Evolutionary conservation across 2,888 invertebrate genomes (phyloP).

Genomic region (Sarcophaga rosellei): DNA sequence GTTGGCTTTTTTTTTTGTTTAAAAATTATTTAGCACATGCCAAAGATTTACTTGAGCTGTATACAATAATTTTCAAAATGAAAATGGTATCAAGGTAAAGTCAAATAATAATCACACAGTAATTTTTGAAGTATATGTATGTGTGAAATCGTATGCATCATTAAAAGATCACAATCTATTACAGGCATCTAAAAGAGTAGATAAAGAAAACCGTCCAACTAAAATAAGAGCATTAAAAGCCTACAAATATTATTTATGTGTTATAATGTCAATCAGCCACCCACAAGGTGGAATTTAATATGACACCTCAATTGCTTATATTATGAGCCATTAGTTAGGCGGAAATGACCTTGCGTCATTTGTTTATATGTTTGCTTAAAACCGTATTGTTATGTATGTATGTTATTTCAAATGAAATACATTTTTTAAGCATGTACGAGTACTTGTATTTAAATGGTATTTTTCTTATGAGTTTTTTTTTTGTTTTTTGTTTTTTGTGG

Average conservation of each 20-base stretch:
- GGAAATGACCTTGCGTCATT: slow-evolving; percentile 58
- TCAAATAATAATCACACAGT: slow-evolving; percentile 26
- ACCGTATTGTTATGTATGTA: background rate
- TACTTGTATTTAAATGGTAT: background rate
- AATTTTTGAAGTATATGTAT: slow-evolving; percentile 4
- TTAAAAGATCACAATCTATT: background rate
- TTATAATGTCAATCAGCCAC: slow-evolving; percentile 27
- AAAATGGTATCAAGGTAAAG: slow-evolving; percentile 48
- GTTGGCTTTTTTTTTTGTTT: background rate
- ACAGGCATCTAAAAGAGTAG: background rate
- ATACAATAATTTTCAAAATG: background rate
- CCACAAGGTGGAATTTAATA: background rate
- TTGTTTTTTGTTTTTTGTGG: slow-evolving; percentile 12
- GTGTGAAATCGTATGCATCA: background rate
- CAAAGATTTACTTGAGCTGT: slow-evolving; percentile 14
- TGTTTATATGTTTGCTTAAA: background rate
- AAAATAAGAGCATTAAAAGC: slow-evolving; percentile 24
- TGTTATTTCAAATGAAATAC: background rate
- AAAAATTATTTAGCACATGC: background rate
- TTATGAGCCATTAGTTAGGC: slow-evolving; percentile 31
- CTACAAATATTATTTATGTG: background rate
- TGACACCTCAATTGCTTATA: background rate
- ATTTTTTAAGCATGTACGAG: slow-evolving; percentile 12
- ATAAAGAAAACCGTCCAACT: background rate
- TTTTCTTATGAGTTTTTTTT: background rate